These are phyloP conservation scores for Sebastes jordani DNA, from an alignment of 2,797 vertebrate species.

Conservation along the genomic window DNA sequence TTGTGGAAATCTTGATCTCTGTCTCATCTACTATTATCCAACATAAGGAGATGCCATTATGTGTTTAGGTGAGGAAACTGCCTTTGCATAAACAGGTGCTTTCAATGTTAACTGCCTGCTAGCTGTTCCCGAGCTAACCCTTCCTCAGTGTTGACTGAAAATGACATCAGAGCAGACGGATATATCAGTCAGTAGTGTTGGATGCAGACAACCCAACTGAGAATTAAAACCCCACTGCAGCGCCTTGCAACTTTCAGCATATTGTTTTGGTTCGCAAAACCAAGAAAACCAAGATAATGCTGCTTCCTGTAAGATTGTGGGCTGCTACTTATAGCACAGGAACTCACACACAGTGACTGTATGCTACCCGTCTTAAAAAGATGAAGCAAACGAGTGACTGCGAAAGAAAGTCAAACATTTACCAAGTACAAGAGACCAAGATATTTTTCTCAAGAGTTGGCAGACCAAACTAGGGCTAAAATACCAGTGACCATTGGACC, in stretches of 20 bases:
- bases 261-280: background rate
- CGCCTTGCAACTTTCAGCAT: constrained; percentile 24
- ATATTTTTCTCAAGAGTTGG: constrained; percentile 15
- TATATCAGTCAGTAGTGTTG: background rate
- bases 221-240: constrained; percentile 7
- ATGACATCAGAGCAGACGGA: constrained; percentile 5
- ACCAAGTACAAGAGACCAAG: constrained; percentile 5
- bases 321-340: constrained; percentile 1
- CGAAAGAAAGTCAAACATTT: constrained; percentile 59
- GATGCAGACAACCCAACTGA: background rate
- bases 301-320: constrained; percentile 50
- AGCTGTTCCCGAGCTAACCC: background rate
- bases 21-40: background rate
- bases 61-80: background rate
- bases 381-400: background rate
- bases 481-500: constrained; percentile 40
- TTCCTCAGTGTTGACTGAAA: background rate
- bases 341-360: background rate
- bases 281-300: constrained; percentile 10
- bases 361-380: background rate
- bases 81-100: background rate
- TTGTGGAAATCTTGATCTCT: background rate
- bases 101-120: background rate
- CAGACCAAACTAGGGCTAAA: constrained; percentile 4
- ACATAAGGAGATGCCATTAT: background rate